Conservation (phyloP, 2,888 invertebrate species). For the Andrena flavipes region DNA sequence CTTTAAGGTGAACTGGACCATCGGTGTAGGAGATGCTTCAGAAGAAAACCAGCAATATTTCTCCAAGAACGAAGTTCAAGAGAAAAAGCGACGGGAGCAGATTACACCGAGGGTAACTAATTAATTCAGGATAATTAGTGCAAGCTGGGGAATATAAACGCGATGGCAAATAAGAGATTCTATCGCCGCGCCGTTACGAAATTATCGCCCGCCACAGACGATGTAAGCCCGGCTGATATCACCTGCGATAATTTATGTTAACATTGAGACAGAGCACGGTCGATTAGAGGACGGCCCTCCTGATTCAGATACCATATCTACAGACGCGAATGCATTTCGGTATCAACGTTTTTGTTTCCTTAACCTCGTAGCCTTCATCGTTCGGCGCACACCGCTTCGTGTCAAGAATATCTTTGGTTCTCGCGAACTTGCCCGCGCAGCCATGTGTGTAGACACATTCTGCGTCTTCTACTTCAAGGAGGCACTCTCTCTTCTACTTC, state of each 20-base stretch:
- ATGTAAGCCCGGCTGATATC: conserved; percentile 67
- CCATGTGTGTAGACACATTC: no score
- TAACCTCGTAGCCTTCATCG: conserved; percentile 71
- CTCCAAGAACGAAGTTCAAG: no score
- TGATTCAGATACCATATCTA: conserved; percentile 77
- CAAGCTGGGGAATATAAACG: not conserved
- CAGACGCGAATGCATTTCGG: conserved; percentile 72
- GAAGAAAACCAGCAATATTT: no score
- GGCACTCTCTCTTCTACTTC: not conserved
- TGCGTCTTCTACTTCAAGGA: not conserved
- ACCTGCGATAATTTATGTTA: conserved; percentile 80
- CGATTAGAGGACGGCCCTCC: conserved; percentile 76
- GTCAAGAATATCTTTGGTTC: conserved; percentile 12
- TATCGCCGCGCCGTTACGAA: conserved; percentile 54
- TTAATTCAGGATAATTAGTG: not conserved
- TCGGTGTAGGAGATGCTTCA: no score
- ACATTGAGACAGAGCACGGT: conserved; percentile 78
- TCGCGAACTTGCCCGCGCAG: not conserved
- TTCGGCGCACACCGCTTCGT: conserved; percentile 1
- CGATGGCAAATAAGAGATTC: conserved; percentile 36
- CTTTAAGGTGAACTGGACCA: no score
- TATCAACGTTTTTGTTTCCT: conserved; percentile 70
- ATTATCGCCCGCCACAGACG: conserved; percentile 63
- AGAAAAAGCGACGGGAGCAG: no score
- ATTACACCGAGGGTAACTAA: not conserved